Percentiles rank a stretch among this genome's conserved stretches.
Conservation (phyloP, 2,113 vertebrate genomes). For the Gallinago undulata region DNA sequence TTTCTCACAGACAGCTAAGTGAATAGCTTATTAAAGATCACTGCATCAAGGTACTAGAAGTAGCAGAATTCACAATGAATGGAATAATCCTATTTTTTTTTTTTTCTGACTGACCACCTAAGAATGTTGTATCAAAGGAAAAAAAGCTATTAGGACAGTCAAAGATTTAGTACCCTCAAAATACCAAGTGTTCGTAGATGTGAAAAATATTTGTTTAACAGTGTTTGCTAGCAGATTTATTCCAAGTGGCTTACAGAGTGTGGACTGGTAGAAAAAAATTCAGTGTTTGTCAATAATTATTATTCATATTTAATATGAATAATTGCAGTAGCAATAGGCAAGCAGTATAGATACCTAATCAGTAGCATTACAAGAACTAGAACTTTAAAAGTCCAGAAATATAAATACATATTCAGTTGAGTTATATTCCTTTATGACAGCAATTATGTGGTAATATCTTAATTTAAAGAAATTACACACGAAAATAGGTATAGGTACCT, state of each 20-base stretch:
- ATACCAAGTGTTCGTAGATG: neutral
- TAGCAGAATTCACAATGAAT: neutral
- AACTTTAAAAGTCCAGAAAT: neutral
- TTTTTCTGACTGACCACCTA: neutral
- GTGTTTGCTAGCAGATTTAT: neutral
- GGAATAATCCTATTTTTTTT: neutral
- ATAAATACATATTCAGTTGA: neutral
- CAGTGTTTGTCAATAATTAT: neutral
- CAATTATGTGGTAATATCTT: neutral
- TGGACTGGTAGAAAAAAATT: neutral
- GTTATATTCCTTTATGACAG: neutral
- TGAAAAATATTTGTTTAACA: neutral
- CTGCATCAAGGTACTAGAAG: neutral
- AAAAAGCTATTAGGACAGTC: neutral
- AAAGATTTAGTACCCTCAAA: neutral
- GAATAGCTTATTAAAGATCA: neutral
- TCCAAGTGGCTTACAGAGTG: neutral
- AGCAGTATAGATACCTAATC: neutral
- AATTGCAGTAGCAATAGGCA: neutral
- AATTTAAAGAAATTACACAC: neutral
- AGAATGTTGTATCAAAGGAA: neutral
- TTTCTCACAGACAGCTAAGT: neutral
- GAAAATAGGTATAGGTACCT: neutral
- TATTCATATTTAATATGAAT: neutral
- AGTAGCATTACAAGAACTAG: neutral